Evolutionary conservation across 2,113 vertebrate species (phyloP).

Genomic region (Hypomesus transpacificus): DNA sequence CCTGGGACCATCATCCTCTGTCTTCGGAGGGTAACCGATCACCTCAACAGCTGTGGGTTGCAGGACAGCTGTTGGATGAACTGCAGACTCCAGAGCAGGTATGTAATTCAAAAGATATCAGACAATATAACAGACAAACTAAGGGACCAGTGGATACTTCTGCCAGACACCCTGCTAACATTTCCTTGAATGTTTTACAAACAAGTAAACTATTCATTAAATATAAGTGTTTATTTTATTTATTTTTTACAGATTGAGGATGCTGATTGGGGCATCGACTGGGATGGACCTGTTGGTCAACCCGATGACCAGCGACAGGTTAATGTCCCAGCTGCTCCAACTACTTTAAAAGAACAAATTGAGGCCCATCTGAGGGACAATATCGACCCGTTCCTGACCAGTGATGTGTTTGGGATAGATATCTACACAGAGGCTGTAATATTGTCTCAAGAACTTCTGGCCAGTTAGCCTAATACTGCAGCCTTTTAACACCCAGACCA

Average conservation of each 20-base stretch:
- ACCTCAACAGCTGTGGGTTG: neutral
- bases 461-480: too few relatives aligned
- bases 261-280: neutral
- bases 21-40: neutral
- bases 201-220: neutral
- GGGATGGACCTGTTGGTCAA: neutral
- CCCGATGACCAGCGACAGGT: neutral
- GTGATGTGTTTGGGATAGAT: neutral
- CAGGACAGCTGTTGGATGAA: neutral
- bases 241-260: neutral
- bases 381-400: neutral
- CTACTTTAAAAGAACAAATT: neutral
- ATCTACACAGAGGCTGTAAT: neutral
- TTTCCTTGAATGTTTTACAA: too few relatives aligned
- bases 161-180: too few relatives aligned
- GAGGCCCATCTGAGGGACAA: neutral
- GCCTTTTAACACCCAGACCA: too few relatives aligned
- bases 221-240: neutral
- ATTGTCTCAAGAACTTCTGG: neutral
- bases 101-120: neutral
- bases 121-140: neutral
- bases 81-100: neutral
- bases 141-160: too few relatives aligned
- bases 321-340: neutral
- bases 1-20: conserved; percentile 2